These are phyloP conservation scores for Falco berigora DNA, from an alignment of 2,797 vertebrate genomes.

Conservation along the genomic window DNA sequence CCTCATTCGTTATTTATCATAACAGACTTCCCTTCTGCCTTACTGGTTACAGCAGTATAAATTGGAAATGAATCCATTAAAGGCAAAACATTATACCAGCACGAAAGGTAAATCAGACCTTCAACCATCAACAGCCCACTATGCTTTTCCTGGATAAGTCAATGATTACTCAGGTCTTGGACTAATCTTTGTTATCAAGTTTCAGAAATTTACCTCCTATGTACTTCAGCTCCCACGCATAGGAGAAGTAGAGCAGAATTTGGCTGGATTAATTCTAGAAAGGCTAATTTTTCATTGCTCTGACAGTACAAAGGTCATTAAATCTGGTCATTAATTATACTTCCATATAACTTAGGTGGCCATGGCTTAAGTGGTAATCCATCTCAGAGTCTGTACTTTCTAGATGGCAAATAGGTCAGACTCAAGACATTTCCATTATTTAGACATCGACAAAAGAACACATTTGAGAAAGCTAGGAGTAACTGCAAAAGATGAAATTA, in stretches of 20 bases:
- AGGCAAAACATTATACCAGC: not conserved
- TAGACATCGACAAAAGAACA: not conserved
- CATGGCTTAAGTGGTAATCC: not conserved
- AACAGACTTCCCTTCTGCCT: not conserved
- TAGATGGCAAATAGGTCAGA: not conserved
- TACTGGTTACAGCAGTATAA: not conserved
- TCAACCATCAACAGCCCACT: not conserved
- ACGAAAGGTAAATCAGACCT: not conserved
- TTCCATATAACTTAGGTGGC: not conserved
- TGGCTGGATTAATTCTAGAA: not conserved
- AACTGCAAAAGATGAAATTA: not conserved
- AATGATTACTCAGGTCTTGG: not conserved
- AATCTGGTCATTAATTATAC: not conserved
- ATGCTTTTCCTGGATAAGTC: not conserved
- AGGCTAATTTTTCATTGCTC: not conserved
- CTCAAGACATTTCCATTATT: not conserved
- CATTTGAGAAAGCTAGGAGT: not conserved
- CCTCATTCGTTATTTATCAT: not conserved
- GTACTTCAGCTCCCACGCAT: not conserved
- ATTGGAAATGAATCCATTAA: not conserved
- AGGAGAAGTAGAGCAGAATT: not conserved
- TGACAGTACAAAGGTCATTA: not conserved
- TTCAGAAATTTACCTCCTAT: not conserved
- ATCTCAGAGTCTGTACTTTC: not conserved
- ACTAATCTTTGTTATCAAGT: not conserved